Base-by-base conservation (phyloP, 2,888 invertebrate genomes). In the Augiades crinisus region DNA sequence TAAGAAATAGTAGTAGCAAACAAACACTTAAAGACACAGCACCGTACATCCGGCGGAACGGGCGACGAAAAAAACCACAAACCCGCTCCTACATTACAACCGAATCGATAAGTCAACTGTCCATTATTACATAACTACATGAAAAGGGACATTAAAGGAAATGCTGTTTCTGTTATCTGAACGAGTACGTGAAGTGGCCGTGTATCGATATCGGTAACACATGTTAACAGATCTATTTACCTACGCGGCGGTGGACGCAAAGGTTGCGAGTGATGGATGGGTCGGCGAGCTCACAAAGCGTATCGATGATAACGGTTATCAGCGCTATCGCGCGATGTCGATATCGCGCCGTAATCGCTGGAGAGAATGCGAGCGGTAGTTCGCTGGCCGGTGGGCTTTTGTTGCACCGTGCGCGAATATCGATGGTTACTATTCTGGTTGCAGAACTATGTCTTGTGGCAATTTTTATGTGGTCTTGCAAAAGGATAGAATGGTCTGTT, bases 271-370 rank as follows among this genome's bases (percentile, higher is more conserved):
- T 89, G 88, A 88, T 88, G 81, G 88, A 89, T 88, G 81, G 75
- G 82, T 75, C 87, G 88, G 87, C 83, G 76, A 67, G 68, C 70
- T 68, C 77, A 82, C 88, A 88, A 88, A 88, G 88, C 83, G 74
- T 78, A 75, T 75, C 75, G 70, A 52, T 68, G 86, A 85, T 85
- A 85, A 72, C 72, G 57, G 65, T 63, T 83, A 84, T 79, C 82
- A 64, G 51, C 58, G 62, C 63, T 79, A 82, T 80, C 81, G 75
- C 62, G 67, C 64, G 63, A 59, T 78, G 78, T 75, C 76, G 69
- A 53, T 63, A 49, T 49, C 49, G 49, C 60, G 66, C 65, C 57
- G 58, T 62, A 59, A 61, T 65, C 62, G 56, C 38, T 47, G 59
- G 56, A 59, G 63, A 62, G 61, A 61, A 65, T 62, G 62, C 62